phyloP scores from a whole-genome alignment of 2,888 invertebrate species.

The Chouioia cunea region DNA sequence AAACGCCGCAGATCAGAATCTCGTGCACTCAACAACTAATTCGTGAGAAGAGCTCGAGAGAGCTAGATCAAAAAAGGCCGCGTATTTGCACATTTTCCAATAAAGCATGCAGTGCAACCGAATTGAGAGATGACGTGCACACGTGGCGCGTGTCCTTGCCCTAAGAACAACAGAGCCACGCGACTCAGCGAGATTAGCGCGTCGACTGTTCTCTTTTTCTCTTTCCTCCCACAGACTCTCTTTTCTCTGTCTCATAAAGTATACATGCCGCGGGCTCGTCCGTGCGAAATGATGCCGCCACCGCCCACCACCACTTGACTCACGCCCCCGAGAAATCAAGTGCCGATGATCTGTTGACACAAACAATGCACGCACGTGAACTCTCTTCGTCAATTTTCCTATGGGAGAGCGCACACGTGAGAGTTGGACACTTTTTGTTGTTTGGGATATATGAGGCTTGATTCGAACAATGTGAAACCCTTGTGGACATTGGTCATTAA shows the following conservation, averaged over 20 bases:
- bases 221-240: not conserved
- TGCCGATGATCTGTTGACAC: conserved; percentile 27
- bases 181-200: conserved; percentile 35
- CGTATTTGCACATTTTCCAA: conserved; percentile 65
- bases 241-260: conserved; percentile 2
- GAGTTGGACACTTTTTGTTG: not conserved
- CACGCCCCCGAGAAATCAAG: conserved; percentile 24
- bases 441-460: not conserved
- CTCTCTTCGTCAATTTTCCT: not conserved
- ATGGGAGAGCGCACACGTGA: conserved; percentile 11
- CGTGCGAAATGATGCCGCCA: not conserved
- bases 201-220: conserved; percentile 56
- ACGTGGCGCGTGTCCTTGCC: conserved; percentile 62
- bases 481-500: too few relatives aligned
- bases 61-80: conserved; percentile 13
- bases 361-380: not conserved
- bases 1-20: too few relatives aligned
- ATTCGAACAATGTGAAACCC: not conserved
- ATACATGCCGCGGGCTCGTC: conserved; percentile 5
- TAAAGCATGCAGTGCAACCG: conserved; percentile 59
- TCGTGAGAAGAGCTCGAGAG: conserved; percentile 16
- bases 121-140: conserved; percentile 32
- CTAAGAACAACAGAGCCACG: conserved; percentile 64
- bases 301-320: conserved; percentile 23
- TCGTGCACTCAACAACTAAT: conserved; percentile 11